phyloP scores from a whole-genome alignment of 2,113 vertebrate genomes.

The Bubo scandiacus region DNA sequence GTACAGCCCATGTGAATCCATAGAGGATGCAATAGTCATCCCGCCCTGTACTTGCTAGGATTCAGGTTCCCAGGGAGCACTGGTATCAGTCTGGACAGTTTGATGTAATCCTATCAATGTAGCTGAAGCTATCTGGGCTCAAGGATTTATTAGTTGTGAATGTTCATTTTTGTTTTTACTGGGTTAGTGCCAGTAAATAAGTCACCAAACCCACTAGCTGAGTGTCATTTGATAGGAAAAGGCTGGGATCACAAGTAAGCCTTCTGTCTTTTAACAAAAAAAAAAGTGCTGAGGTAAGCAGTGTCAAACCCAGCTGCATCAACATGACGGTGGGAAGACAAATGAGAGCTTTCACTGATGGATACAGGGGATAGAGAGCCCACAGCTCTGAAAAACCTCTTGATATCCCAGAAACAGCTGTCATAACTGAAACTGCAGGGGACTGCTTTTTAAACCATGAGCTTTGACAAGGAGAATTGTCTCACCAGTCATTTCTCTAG shows the following conservation, averaged over 20 bases:
- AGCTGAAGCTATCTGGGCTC: slow-evolving; percentile 65
- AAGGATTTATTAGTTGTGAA: slow-evolving; percentile 80
- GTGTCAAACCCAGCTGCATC: slow-evolving; percentile 81
- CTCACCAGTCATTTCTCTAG: not conserved
- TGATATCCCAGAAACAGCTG: slow-evolving; percentile 68
- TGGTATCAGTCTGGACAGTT: slow-evolving; percentile 56
- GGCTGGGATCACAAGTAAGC: slow-evolving; percentile 81
- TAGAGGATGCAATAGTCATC: not conserved
- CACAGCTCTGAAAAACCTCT: slow-evolving; percentile 60
- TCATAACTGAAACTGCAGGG: slow-evolving; percentile 60
- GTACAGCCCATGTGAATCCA: not conserved
- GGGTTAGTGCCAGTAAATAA: slow-evolving; percentile 80
- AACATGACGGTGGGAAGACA: slow-evolving; percentile 78
- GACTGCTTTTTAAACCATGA: slow-evolving; percentile 21
- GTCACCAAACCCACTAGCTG: slow-evolving; percentile 76
- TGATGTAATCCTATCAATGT: slow-evolving; percentile 64
- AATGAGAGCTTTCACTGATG: slow-evolving; percentile 80
- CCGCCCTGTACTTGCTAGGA: not conserved
- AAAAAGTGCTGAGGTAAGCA: slow-evolving; percentile 80
- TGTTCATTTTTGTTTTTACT: slow-evolving; percentile 79
- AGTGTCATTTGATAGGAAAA: slow-evolving; percentile 85
- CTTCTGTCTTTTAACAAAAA: slow-evolving; percentile 76
- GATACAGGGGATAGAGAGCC: slow-evolving; percentile 62
- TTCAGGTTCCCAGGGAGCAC: slow-evolving; percentile 13
- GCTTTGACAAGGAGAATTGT: slow-evolving; percentile 59